These are phyloP conservation scores for Hemibagrus guttatus DNA, from an alignment of 2,797 vertebrate species.

Conservation along the genomic window DNA sequence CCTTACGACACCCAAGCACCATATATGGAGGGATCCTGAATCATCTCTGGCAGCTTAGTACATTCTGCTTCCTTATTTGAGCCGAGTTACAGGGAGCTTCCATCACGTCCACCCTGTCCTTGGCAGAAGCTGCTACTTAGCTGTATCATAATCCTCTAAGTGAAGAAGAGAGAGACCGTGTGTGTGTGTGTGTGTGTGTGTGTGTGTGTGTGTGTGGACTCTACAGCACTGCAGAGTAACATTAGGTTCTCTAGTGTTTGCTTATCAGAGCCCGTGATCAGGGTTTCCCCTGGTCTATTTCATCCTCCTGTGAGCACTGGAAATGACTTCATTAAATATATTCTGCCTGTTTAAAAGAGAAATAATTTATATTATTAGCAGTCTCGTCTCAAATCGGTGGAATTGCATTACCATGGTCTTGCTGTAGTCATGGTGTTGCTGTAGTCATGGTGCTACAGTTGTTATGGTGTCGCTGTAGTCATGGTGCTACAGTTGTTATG, in stretches of 20 bases:
- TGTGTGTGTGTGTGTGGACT: neutral
- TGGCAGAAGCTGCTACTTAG: conserved; percentile 22
- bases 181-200: neutral
- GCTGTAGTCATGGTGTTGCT: neutral
- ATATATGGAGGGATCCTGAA: conserved; percentile 22
- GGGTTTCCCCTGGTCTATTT: neutral
- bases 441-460: neutral
- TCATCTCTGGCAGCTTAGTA: neutral
- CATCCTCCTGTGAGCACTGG: neutral
- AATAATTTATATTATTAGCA: too few relatives aligned
- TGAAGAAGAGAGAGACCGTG: neutral
- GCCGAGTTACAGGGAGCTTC: conserved; percentile 6
- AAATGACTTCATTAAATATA: neutral
- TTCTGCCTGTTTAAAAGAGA: too few relatives aligned
- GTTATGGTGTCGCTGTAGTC: neutral
- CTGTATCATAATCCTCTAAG: conserved; percentile 17
- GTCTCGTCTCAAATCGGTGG: too few relatives aligned
- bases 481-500: neutral
- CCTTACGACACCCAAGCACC: neutral
- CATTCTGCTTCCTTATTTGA: conserved; percentile 31
- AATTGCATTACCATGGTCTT: too few relatives aligned
- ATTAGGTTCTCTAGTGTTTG: neutral
- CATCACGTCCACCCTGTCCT: conserved; percentile 13
- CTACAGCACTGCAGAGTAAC: neutral
- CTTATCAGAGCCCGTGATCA: neutral